Evolutionary conservation across 2,797 vertebrate species (phyloP).

Genomic region (Sebastes diaconus): DNA sequence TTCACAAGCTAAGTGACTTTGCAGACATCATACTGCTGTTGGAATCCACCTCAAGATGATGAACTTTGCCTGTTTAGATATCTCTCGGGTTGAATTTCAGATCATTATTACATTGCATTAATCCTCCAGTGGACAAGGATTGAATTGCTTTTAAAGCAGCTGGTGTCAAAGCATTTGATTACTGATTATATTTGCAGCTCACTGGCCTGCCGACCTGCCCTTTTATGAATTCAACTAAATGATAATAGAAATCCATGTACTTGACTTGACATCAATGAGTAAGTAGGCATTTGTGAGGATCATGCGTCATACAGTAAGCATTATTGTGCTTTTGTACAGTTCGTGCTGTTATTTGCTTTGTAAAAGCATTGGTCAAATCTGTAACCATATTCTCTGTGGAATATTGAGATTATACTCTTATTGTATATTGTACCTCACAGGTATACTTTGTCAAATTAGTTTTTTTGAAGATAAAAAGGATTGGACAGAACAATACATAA

Average conservation of each 20-base stretch:
- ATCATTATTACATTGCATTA: slow-evolving; percentile 62
- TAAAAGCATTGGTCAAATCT: not conserved
- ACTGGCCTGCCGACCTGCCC: not conserved
- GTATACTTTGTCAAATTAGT: not conserved
- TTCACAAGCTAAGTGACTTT: slow-evolving; percentile 74
- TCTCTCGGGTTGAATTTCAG: slow-evolving; percentile 55
- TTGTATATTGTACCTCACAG: not conserved
- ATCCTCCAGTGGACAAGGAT: slow-evolving; percentile 33
- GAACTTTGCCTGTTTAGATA: slow-evolving; percentile 58
- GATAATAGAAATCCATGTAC: not conserved
- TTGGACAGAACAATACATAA: not conserved
- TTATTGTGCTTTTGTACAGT: not conserved
- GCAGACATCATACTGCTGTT: slow-evolving; percentile 65
- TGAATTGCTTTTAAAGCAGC: slow-evolving; percentile 40
- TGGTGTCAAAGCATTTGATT: slow-evolving; percentile 40
- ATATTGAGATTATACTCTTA: not conserved
- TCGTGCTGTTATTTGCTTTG: not conserved
- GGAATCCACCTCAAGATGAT: slow-evolving; percentile 59
- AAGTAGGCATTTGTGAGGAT: not conserved
- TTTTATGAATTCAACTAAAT: slow-evolving; percentile 11
- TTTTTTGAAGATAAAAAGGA: not conserved
- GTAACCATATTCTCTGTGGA: not conserved
- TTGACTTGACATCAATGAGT: not conserved
- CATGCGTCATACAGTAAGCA: not conserved
- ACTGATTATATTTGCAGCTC: slow-evolving; percentile 18